Conservation (phyloP, 2,113 vertebrate species). For the Neolamprologus falcicula region DNA sequence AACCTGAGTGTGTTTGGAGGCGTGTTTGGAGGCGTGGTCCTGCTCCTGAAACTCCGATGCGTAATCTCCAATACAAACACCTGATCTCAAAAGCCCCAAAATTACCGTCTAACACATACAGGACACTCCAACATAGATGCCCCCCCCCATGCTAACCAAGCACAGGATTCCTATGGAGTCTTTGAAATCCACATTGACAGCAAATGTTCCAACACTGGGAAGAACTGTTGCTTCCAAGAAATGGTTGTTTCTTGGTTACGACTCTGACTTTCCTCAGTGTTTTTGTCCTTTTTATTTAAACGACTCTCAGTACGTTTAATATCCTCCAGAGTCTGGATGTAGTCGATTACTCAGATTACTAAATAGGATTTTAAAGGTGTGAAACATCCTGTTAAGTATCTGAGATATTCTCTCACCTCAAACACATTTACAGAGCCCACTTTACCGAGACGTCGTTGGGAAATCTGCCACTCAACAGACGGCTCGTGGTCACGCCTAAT, state of each 20-base stretch:
- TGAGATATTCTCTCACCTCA: not conserved
- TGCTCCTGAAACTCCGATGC: not conserved
- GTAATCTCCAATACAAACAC: fast-evolving
- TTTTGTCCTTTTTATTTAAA: not conserved
- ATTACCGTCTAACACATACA: not conserved
- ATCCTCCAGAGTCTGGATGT: not conserved
- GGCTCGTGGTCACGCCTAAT: fast-evolving
- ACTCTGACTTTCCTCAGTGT: fast-evolving
- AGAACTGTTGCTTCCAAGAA: not conserved
- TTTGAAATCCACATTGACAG: not conserved
- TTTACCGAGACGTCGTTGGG: fast-evolving
- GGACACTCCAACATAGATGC: not conserved
- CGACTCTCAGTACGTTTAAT: not conserved
- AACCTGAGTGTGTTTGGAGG: not conserved
- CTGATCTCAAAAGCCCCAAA: not conserved
- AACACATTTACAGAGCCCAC: not conserved
- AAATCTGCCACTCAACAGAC: not conserved
- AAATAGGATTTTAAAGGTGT: not conserved
- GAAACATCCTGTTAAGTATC: not conserved
- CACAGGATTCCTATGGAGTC: not conserved
- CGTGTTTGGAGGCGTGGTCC: not conserved
- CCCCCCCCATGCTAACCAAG: not conserved
- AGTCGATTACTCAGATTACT: not conserved
- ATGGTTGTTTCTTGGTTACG: fast-evolving
- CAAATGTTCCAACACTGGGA: not conserved